Base-by-base conservation (phyloP, 2,888 invertebrate genomes). In the Odontocolon sp. region DNA sequence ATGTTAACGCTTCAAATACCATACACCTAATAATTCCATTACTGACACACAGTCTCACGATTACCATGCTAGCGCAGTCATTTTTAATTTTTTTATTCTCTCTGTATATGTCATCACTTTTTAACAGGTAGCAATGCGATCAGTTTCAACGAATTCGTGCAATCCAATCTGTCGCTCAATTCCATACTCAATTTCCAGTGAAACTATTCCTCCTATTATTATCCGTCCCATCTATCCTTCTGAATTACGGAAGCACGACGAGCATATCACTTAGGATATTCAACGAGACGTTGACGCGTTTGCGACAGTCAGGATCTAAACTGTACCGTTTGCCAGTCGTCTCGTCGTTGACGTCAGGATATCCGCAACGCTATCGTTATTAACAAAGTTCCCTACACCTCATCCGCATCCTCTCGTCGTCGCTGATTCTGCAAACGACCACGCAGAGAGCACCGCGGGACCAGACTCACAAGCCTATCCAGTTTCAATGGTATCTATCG, bases 401-500 rank as follows among this genome's bases (percentile, higher is more conserved):
- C 52, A 31, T 31, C 16, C 16, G 2, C 1, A 6, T 21, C n/a
- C 21, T 9, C 8, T 80, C 79, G 57, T 31, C 79, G 79, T 76
- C 68, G 76, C 80, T 68, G 54, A 75, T 67, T 59, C 76, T 80
- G 75, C 80, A 52, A 80, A 80, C 75, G 78, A 80, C 73, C 77
- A 63, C 59, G 71, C 42, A 63, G 47, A 56, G n/a, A n/a, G n/a
- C n/a, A 52, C 4, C 42, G 31, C 6, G 26, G 14, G 5, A 33
- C 14, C 50, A 56, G 47, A 36, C n/a, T 63, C 45, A 26, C 84
- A 86, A 82, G 79, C 78, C 71, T 85, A 84, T 85, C 82, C 50
- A 59, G 57, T 86, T 86, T 85, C 86, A 85, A 84, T 79, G 76
- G 68, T 83, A 85, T n/a, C n/a, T n/a, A n/a, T 86, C 83, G 78